These are phyloP conservation scores for Chrosomus eos DNA, from an alignment of 2,797 vertebrate species.

Conservation along the genomic window DNA sequence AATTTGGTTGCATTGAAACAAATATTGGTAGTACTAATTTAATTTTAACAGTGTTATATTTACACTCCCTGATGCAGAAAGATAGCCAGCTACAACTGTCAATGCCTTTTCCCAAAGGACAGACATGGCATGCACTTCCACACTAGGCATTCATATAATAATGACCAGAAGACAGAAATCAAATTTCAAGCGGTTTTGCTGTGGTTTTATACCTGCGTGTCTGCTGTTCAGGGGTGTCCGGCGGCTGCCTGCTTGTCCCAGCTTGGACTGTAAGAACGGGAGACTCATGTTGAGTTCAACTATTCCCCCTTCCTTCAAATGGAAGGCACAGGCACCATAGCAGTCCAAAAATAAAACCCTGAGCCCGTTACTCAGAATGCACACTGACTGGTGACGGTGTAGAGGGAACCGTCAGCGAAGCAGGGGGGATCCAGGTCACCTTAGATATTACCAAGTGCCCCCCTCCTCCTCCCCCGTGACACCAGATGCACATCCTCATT, in stretches of 20 bases:
- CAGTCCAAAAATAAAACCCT: slow-evolving; percentile 87
- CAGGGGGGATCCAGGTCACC: slow-evolving; percentile 62
- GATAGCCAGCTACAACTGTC: slow-evolving; percentile 41
- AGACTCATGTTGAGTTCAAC: slow-evolving; percentile 79
- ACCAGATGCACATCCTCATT: slow-evolving; percentile 12
- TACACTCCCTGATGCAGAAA: background rate
- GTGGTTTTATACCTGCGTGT: slow-evolving; percentile 76
- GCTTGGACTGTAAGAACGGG: slow-evolving; percentile 76
- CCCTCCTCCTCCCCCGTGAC: slow-evolving; percentile 21
- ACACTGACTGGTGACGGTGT: slow-evolving; percentile 65
- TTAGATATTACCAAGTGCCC: slow-evolving; percentile 68
- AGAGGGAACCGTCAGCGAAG: slow-evolving; percentile 56
- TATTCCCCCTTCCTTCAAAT: slow-evolving; percentile 81
- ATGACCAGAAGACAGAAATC: slow-evolving; percentile 26
- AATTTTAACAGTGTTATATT: background rate
- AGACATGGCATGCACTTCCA: background rate
- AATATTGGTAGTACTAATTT: background rate
- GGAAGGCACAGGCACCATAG: slow-evolving; percentile 79
- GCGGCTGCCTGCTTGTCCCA: slow-evolving; percentile 79
- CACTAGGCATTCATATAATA: slow-evolving; percentile 7
- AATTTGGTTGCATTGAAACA: slow-evolving; percentile 8
- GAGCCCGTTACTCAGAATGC: slow-evolving; percentile 71
- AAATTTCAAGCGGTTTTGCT: slow-evolving; percentile 62
- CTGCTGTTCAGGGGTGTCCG: slow-evolving; percentile 71
- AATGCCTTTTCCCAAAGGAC: slow-evolving; percentile 20